Base-by-base conservation (phyloP, 2,888 invertebrate species). In the Cryptocheilus praepositus region DNA sequence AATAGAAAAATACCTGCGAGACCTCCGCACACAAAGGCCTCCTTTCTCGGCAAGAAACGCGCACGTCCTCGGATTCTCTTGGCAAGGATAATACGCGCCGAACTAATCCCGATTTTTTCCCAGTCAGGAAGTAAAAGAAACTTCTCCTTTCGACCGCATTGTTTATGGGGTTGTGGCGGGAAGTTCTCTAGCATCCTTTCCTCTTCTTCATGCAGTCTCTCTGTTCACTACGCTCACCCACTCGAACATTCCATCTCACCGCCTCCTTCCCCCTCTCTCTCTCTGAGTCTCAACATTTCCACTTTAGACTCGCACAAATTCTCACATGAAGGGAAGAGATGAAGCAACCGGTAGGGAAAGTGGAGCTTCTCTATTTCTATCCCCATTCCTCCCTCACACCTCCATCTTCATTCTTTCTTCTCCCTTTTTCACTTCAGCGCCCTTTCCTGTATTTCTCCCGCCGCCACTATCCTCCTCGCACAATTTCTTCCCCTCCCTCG, bases 401-500 rank as follows among this genome's bases (percentile, higher is more conserved):
- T 45, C 49, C 51, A 3, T 28, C 52, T 51, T 67, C 57, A 57
- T 57, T 55, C 45, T 56, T 53, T 21, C 45, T 44, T 43, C 36
- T 45, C 19, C 49, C 53, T 22, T 13, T 25, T 8, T 58, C 61
- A 28, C 61, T 52, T 36, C 16, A 54, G 43, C 36, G 36, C 16
- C 46, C 21, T 22, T 18, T 36, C 58, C 46, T 46, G 36, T 60
- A 51, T 49, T 61, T 53, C 46, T 49, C 49, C 43, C 64, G 63
- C 63, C 53, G 16, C 54, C 64, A 25, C 52, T 57, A 51, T 55
- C 54, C 60, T 53, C 54, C 67, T 56, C 70, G 66, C 67, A 67
- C 76, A 78, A 75, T 78, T 77, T 78, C 74, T 65, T 74, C 65
- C 71, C 71, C 43, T 55, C 55, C 61, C 64, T 54, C 43, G 53